Evolutionary conservation across 2,113 vertebrate species (phyloP).

Genomic region (Rhadina sibilatrix): DNA sequence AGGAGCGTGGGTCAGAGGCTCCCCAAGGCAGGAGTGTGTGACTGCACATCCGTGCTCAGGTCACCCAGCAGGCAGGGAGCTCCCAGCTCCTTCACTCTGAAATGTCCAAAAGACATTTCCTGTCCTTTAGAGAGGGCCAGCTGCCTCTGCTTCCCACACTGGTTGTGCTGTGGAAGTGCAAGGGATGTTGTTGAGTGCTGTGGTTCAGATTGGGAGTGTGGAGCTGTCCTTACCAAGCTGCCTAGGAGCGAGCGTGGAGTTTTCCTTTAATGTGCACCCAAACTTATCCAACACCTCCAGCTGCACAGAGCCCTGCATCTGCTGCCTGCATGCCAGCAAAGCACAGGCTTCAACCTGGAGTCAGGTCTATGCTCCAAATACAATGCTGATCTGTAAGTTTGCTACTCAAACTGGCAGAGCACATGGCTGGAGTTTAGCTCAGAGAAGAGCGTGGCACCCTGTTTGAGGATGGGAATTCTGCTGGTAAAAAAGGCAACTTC

Average conservation of each 20-base stretch:
- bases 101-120: neutral
- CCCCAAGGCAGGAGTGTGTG: neutral
- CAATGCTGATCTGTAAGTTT: neutral
- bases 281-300: neutral
- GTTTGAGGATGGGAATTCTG: neutral
- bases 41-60: neutral
- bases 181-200: neutral
- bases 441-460: neutral
- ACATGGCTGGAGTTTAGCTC: neutral
- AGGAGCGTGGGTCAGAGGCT: neutral
- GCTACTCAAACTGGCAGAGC: neutral
- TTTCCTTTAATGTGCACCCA: neutral
- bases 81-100: neutral
- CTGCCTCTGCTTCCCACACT: rapidly evolving
- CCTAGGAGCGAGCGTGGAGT: rapidly evolving
- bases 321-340: neutral
- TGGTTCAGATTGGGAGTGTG: neutral
- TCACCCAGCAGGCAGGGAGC: neutral
- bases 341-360: neutral
- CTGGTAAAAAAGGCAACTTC: neutral
- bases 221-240: neutral
- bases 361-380: rapidly evolving
- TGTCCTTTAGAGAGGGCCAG: neutral
- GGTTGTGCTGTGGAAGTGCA: neutral
- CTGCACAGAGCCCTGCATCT: neutral